Conservation (phyloP, 1,140 invertebrate species). For the Zaprionus camerounensis region DNA sequence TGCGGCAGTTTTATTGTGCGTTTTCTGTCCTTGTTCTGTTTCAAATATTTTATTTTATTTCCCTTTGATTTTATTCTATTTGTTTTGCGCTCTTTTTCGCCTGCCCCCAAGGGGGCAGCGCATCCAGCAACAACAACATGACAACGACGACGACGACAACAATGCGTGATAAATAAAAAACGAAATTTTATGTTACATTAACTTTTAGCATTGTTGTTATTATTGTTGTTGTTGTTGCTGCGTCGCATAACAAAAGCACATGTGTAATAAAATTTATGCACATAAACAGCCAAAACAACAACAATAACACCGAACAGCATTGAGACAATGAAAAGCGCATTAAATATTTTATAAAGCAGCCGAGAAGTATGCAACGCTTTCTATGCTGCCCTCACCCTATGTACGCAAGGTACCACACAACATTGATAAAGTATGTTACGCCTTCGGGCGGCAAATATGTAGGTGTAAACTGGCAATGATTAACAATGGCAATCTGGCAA, state of each 20-base stretch:
- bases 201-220: conserved; percentile 48
- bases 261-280: conserved; percentile 80
- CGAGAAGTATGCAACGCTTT: conserved; percentile 48
- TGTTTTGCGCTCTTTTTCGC: conserved; percentile 36
- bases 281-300: conserved; percentile 54
- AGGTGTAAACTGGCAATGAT: too few species aligned
- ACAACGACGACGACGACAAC: conserved; percentile 20
- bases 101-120: conserved; percentile 41
- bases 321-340: conserved; percentile 73
- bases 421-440: neutral
- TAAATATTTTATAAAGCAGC: conserved; percentile 77
- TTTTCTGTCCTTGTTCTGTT: conserved; percentile 42
- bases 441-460: neutral
- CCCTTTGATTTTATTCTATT: conserved; percentile 52
- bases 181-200: conserved; percentile 79
- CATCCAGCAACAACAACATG: conserved; percentile 17
- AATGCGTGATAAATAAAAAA: conserved; percentile 69
- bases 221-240: conserved; percentile 39
- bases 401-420: neutral
- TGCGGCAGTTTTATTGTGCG: conserved; percentile 74
- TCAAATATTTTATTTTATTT: conserved; percentile 55
- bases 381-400: conserved; percentile 1
- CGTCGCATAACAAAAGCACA: conserved; percentile 67
- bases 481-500: too few species aligned
- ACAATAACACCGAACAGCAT: conserved; percentile 27